These are phyloP conservation scores for Apostichopus japonicus DNA, from an alignment of 35 echinoderm and acorn worm genomes.

Conservation along the genomic window DNA sequence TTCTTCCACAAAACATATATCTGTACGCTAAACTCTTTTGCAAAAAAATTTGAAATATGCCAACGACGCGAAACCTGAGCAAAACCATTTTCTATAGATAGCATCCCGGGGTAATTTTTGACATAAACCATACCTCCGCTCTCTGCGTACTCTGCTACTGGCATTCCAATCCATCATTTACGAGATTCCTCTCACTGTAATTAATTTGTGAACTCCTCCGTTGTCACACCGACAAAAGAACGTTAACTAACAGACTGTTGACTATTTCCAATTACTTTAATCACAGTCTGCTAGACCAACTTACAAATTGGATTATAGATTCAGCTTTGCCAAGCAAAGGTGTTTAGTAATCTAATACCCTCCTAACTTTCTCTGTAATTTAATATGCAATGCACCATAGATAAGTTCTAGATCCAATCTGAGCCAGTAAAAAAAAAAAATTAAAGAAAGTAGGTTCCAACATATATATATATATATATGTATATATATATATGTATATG, in stretches of 20 bases:
- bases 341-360: conserved; percentile 42
- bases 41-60: neutral
- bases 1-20: too few relatives aligned
- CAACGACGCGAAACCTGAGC: neutral
- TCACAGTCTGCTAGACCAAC: neutral
- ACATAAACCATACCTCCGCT: neutral
- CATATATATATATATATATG: too few relatives aligned
- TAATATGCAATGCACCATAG: conserved; percentile 20
- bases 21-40: neutral
- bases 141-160: neutral
- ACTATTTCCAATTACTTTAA: conserved; percentile 25
- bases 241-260: conserved; percentile 26
- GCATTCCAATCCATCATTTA: neutral
- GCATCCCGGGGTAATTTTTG: neutral
- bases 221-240: conserved; percentile 19
- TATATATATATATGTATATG: too few relatives aligned
- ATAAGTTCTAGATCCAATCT: conserved; percentile 25
- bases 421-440: neutral
- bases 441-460: neutral
- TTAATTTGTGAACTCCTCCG: conserved; percentile 34
- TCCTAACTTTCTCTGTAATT: conserved; percentile 19
- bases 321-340: conserved; percentile 24
- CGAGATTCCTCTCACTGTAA: conserved; percentile 7
- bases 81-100: neutral
- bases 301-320: conserved; percentile 31